phyloP scores from a whole-genome alignment of 2,888 invertebrate species.

The Epirrhoe tristata region DNA sequence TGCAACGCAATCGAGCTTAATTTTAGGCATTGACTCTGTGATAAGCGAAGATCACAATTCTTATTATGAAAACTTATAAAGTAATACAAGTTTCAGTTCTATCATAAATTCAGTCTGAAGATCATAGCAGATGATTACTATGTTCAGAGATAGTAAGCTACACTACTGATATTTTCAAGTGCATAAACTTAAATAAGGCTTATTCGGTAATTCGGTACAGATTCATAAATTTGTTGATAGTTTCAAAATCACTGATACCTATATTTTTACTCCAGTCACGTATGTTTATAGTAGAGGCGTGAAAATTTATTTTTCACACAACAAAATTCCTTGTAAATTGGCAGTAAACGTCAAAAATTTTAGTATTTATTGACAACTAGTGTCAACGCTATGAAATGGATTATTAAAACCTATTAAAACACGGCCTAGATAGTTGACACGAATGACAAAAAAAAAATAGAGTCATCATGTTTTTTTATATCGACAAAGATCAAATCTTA shows the following conservation, averaged over 20 bases:
- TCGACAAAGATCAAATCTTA: conserved; percentile 10
- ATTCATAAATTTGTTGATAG: background rate
- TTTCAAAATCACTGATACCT: conserved; percentile 11
- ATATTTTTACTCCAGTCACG: conserved; percentile 32
- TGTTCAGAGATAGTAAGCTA: background rate
- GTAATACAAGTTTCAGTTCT: background rate
- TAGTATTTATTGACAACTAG: conserved; percentile 38
- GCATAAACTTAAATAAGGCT: background rate
- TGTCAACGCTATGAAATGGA: conserved; percentile 39
- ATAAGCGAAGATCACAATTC: conserved; percentile 48
- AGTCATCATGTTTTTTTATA: conserved; percentile 18
- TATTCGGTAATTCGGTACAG: background rate
- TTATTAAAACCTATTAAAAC: conserved; percentile 32
- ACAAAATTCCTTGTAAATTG: conserved; percentile 52
- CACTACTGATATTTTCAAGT: too few species aligned
- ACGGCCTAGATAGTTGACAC: conserved; percentile 30
- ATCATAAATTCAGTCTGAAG: background rate
- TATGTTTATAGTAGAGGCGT: conserved; percentile 34
- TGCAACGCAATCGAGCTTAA: conserved; percentile 74
- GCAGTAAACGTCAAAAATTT: conserved; percentile 45
- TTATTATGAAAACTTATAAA: conserved; percentile 16
- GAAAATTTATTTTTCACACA: conserved; percentile 47
- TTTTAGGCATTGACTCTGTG: conserved; percentile 64
- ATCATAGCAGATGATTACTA: too few species aligned
- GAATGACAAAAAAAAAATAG: conserved; percentile 25